Conservation (phyloP, 1,140 invertebrate species). For the Zaprionus nigranus region DNA sequence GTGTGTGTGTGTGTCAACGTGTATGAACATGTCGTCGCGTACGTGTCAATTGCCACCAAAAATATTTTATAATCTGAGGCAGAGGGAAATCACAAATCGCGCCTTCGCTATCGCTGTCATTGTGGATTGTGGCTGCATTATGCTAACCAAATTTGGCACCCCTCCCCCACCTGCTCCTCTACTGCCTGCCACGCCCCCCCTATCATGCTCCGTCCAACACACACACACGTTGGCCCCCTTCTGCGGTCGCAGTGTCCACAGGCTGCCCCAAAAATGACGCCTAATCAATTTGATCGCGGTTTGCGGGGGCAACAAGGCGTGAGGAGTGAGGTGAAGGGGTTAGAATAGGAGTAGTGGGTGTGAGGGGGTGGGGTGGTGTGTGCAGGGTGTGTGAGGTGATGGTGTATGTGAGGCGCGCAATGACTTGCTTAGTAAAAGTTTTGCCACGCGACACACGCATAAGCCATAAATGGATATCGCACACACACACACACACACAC, state of each 20-base stretch:
- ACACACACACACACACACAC: slow-evolving; percentile 12
- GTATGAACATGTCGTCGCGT: slow-evolving; percentile 5
- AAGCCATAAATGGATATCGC: slow-evolving; percentile 40
- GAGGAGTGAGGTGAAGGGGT: neutral
- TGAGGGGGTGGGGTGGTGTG: neutral
- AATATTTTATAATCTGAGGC: neutral
- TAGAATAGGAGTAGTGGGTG: neutral
- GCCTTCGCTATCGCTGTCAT: neutral
- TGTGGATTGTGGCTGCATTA: slow-evolving; percentile 18
- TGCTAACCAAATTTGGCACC: neutral
- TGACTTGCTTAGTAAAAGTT: slow-evolving; percentile 49
- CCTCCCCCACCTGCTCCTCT: neutral
- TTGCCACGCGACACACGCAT: slow-evolving; percentile 37
- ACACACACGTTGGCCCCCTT: no score
- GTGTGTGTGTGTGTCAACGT: neutral
- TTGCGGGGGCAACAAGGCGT: neutral
- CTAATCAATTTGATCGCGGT: slow-evolving; percentile 33
- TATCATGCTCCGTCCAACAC: neutral
- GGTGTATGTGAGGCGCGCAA: neutral
- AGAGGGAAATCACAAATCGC: neutral
- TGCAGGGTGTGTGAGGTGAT: neutral
- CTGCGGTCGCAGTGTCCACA: neutral
- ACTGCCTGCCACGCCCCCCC: neutral
- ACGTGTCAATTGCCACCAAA: slow-evolving; percentile 14
- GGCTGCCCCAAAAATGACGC: neutral